A percentile compares a stretch with the other conserved stretches of the same genome.
Evolutionary conservation across 2,888 invertebrate genomes (phyloP).

Genomic region (Barypeithes pellucidus): DNA sequence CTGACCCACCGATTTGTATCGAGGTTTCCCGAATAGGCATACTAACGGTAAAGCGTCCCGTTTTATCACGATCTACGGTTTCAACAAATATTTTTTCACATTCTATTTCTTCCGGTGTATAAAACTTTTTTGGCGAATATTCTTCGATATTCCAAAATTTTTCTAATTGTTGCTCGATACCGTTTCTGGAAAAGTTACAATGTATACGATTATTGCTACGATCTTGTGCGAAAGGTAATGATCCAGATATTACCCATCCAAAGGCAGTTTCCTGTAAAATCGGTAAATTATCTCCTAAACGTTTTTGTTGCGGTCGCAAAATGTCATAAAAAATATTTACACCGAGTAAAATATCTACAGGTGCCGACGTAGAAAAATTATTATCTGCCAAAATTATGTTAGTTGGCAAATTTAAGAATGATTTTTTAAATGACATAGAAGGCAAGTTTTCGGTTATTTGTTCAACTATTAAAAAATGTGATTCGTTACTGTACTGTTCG

Average conservation of each 20-base stretch:
- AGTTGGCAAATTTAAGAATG: slow-evolving; percentile 9
- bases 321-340: slow-evolving; percentile 20
- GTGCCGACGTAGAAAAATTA: neutral
- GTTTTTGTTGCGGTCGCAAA: neutral
- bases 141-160: slow-evolving; percentile 33
- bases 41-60: neutral
- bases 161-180: neutral
- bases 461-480: neutral
- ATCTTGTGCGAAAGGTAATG: neutral
- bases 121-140: slow-evolving; percentile 7
- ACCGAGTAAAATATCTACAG: slow-evolving; percentile 17
- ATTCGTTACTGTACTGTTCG: neutral
- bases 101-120: slow-evolving; percentile 12
- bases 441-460: slow-evolving; percentile 16
- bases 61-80: slow-evolving; percentile 1
- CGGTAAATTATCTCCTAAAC: slow-evolving; percentile 3
- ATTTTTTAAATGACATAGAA: neutral
- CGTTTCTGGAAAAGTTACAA: neutral
- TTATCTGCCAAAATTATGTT: slow-evolving; percentile 9
- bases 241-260: slow-evolving; percentile 22
- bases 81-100: slow-evolving; percentile 26
- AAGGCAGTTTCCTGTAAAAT: slow-evolving; percentile 12
- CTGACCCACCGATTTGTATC: slow-evolving; percentile 1
- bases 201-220: neutral
- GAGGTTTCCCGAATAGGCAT: neutral